A percentile compares a stretch with the other conserved stretches of the same genome.
phyloP scores from a whole-genome alignment of 92 coral and sea anemone species.

The Actinostola sp. region DNA sequence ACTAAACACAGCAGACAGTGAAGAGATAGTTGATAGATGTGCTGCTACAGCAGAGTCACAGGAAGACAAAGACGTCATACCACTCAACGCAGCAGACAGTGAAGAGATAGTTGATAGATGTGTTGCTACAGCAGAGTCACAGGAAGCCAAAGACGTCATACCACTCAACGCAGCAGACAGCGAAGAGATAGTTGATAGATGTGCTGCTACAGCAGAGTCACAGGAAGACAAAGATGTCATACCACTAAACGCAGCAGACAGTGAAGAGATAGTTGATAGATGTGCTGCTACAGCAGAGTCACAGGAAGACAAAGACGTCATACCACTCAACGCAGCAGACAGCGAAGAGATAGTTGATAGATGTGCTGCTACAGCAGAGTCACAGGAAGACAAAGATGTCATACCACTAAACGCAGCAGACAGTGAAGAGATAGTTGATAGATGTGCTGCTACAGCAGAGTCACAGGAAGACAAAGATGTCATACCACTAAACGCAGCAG shows the following conservation, averaged over 20 bases:
- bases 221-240: background rate
- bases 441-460: slow-evolving; percentile 9
- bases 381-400: slow-evolving; percentile 1
- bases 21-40: background rate
- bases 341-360: slow-evolving; percentile 1
- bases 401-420: background rate
- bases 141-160: background rate
- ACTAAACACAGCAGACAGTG: background rate
- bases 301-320: background rate
- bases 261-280: background rate
- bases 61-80: too few species aligned
- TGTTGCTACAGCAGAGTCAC: slow-evolving; percentile 1
- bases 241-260: background rate
- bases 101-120: background rate
- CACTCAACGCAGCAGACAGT: too few species aligned
- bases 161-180: background rate
- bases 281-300: background rate
- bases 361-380: slow-evolving; percentile 13
- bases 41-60: background rate
- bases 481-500: too few species aligned
- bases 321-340: background rate
- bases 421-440: background rate
- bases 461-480: background rate
- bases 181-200: background rate
- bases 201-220: background rate